Evolutionary conservation across 2,113 vertebrate genomes (phyloP).

Genomic region (Andinoacara biseriatus): DNA sequence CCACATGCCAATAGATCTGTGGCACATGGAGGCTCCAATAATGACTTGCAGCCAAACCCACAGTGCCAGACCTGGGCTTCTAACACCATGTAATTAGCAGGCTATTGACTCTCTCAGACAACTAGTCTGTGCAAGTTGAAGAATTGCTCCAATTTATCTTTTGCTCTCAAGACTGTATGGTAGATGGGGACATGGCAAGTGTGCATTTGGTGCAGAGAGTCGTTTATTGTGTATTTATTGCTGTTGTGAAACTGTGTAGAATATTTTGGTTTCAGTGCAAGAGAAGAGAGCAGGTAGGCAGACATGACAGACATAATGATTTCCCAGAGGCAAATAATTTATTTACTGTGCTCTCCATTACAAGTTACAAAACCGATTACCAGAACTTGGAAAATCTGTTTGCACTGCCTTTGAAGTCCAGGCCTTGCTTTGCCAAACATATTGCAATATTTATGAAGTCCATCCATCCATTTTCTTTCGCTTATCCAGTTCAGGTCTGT

Average conservation of each 20-base stretch:
- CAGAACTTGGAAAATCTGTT: not conserved
- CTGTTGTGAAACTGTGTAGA: not conserved
- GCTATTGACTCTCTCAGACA: constrained; percentile 54
- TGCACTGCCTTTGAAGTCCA: not conserved
- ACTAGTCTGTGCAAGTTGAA: constrained; percentile 48
- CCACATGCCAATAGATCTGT: constrained; percentile 58
- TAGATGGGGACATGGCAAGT: constrained; percentile 47
- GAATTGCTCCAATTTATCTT: constrained; percentile 63
- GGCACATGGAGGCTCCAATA: constrained; percentile 40
- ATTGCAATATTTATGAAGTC: not conserved
- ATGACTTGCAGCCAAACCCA: constrained; percentile 55
- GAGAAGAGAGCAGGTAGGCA: not conserved
- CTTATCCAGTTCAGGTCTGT: not conserved
- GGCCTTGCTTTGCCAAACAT: not conserved
- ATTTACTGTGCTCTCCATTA: not conserved
- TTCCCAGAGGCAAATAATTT: not conserved
- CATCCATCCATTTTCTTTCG: not conserved
- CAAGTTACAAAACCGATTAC: not conserved
- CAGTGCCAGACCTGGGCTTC: constrained; percentile 48
- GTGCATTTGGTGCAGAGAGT: constrained; percentile 13
- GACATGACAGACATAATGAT: not conserved
- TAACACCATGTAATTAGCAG: constrained; percentile 67
- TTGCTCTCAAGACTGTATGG: constrained; percentile 50
- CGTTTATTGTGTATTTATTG: not conserved
- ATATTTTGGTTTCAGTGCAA: not conserved